Base-by-base conservation (phyloP, 1,140 invertebrate species). In the Drosophila arizonae region DNA sequence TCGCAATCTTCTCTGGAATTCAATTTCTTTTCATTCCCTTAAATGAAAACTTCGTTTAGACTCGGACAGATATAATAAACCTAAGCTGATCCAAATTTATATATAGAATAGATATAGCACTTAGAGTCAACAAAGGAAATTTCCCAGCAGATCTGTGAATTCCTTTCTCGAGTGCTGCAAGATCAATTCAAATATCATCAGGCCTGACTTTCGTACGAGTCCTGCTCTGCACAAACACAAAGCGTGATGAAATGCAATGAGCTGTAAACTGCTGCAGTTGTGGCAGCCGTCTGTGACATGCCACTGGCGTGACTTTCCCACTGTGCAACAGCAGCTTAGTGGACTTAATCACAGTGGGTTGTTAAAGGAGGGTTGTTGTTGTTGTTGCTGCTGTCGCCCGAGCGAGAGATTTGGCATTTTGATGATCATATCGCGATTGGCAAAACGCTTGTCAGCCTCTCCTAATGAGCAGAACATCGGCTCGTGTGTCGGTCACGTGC, bases 401-500 rank as follows among this genome's bases (percentile, higher is more conserved):
- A 51, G 55, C 43, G 58, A 50, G 24, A 28, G 57, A 65, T 63
- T 81, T 71, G 57, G 63, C 61, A 67, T 54, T 69, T 26, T 61
- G 61, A 51, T 67, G 81, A 86, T 86, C 82, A 60, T 86, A 86
- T 86, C 81, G 61, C 30, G 54, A 56, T 46, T 63, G 57, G 64
- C 63, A 68, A 76, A 85, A 72, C 72, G 79, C 75, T 86, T 87
- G 81, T 86, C 81, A 78, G 72, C 60, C 55, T 65, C 62, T 66
- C 67, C 74, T 88, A 87, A 87, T 87, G 84, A 87, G 79, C 85
- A 74, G 73, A 88, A 88, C 84, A 56, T 62, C 36, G 84, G 61
- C 82, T 86, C 82, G 82, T 86, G 84, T 77, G 61, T 51, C 55
- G 70, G 82, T 74, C 82, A 87, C 84, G 84, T 87, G 84, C 72